Base-by-base conservation (phyloP, 1,140 invertebrate genomes). In the Drosophila asahinai region DNA sequence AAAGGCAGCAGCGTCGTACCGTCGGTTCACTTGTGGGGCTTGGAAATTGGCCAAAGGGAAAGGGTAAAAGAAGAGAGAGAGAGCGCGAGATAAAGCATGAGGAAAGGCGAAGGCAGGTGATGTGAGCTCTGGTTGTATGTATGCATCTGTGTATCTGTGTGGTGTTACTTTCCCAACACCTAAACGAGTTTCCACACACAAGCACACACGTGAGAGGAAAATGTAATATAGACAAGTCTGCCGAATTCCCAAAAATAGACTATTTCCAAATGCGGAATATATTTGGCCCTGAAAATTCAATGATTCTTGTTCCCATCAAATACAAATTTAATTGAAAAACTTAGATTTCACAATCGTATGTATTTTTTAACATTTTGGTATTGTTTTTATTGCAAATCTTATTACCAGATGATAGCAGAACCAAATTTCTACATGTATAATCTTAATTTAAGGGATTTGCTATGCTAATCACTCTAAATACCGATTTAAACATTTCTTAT, bases 11-110 rank as follows among this genome's bases (percentile, higher is more conserved):
- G 74, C 55, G 45, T 12, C 54, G 54, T 25, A 19, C 36, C 54
- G 54, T 40, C 19, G 17, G 17, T 38, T 45, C 77, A 83, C 81
- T 84, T 84, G 81, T 80, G 60, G 63, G 82, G 81, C 82, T 84
- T 84, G 81, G 36, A 77, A 84, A 84, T 84, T 80, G 71, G 77
- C 72, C 62, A 72, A 51, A 36, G 30, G 65, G 55, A 43, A 38
- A 40, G 68, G 33, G 58, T 19, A 36, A 33, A 14, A 14, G 33
- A 19, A 40, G 25, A 25, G 45, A 19, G 19, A 11, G 12, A n/a
- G 25, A 47, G 17, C 48, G 49, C 27, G n/a, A 67, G 40, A 71
- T 67, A 49, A 67, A 68, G 63, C 63, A 38, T 30, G 67, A 47
- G 67, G 22, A 70, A 64, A 67, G 45, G 66, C 59, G 27, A 74